Conservation (phyloP, 1,140 invertebrate species). For the Cydia strobilella region DNA sequence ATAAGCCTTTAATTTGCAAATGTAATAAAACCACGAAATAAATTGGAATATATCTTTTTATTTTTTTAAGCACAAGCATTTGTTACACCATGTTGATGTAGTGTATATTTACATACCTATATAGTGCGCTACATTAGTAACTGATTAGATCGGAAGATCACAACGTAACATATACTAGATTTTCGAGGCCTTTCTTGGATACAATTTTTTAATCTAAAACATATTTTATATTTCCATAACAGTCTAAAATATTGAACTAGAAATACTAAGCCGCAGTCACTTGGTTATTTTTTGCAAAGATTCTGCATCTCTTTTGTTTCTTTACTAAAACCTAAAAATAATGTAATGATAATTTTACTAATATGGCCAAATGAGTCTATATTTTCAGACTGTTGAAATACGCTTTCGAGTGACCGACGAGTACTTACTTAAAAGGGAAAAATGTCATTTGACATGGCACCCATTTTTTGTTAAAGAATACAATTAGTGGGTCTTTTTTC, state of each 20-base stretch:
- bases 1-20: background rate
- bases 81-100: conserved; percentile 46
- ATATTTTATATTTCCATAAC: background rate
- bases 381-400: no score
- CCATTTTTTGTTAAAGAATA: background rate
- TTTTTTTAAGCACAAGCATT: conserved; percentile 72
- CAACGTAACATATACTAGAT: conserved; percentile 60
- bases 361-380: no score
- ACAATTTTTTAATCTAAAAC: background rate
- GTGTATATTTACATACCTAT: conserved; percentile 52
- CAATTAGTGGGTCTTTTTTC: background rate
- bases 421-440: no score
- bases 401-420: no score
- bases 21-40: conserved; percentile 45
- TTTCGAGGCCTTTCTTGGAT: conserved; percentile 33
- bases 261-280: background rate
- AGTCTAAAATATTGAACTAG: background rate
- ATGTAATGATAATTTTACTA: no score
- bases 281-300: no score
- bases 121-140: conserved; percentile 61
- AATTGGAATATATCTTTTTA: conserved; percentile 71
- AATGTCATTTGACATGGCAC: no score
- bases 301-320: no score
- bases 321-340: no score
- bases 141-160: conserved; percentile 63